These are phyloP conservation scores for Lampris incognitus DNA, from an alignment of 2,113 vertebrate species.

Conservation along the genomic window DNA sequence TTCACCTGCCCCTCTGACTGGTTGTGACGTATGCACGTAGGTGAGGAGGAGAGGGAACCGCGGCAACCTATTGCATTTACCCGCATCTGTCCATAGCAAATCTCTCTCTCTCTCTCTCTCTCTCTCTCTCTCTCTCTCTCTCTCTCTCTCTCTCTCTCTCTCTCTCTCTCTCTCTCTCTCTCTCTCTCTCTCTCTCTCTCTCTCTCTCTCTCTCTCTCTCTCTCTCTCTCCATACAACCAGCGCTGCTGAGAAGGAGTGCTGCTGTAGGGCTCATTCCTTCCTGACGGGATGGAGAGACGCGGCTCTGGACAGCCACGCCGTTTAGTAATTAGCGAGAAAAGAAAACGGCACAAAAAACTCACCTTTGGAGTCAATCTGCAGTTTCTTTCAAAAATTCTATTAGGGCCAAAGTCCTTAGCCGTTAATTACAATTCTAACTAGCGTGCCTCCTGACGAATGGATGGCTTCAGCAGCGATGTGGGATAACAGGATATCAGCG, in stretches of 20 bases:
- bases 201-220: too few relatives aligned
- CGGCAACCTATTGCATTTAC: too few relatives aligned
- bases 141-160: too few relatives aligned
- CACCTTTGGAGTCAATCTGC: slow-evolving; percentile 62
- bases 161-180: too few relatives aligned
- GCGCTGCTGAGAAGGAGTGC: slow-evolving; percentile 15
- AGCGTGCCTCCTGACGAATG: slow-evolving; percentile 81
- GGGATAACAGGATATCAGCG: slow-evolving; percentile 78
- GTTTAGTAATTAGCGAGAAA: slow-evolving; percentile 68
- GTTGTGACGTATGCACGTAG: too few relatives aligned
- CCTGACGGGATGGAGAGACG: slow-evolving; percentile 45
- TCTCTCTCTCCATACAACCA: too few relatives aligned
- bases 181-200: too few relatives aligned
- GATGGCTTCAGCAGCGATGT: slow-evolving; percentile 77
- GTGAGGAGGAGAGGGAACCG: too few relatives aligned
- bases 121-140: too few relatives aligned
- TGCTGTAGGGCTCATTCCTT: slow-evolving; percentile 53
- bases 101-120: too few relatives aligned
- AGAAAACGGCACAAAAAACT: slow-evolving; percentile 54
- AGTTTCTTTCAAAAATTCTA: slow-evolving; percentile 82
- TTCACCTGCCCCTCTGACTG: too few relatives aligned
- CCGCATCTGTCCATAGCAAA: too few relatives aligned
- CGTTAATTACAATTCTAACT: slow-evolving; percentile 84
- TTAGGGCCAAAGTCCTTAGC: slow-evolving; percentile 80
- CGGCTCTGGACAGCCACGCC: slow-evolving; percentile 50